These are phyloP conservation scores for Sebastes paucispinis DNA, from an alignment of 2,797 vertebrate species.

Conservation along the genomic window DNA sequence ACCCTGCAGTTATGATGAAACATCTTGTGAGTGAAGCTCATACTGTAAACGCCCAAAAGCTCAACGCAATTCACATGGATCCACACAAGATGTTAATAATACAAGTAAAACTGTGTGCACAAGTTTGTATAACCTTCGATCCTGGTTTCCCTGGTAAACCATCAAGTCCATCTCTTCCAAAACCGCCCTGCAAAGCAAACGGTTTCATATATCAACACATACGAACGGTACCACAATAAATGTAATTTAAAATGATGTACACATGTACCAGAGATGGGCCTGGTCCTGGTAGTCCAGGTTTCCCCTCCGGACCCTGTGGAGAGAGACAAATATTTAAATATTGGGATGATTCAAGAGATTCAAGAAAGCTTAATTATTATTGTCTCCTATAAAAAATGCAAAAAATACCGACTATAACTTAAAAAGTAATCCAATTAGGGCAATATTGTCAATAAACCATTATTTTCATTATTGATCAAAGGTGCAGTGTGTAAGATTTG, in stretches of 20 bases:
- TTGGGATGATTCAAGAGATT: not conserved
- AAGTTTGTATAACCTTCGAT: slow-evolving; percentile 72
- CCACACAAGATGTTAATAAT: not conserved
- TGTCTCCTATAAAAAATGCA: not conserved
- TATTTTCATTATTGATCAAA: not conserved
- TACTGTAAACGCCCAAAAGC: not conserved
- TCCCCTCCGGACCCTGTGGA: slow-evolving; percentile 83
- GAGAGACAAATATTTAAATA: not conserved
- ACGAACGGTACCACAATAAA: not conserved
- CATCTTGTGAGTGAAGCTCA: not conserved
- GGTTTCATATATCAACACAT: not conserved
- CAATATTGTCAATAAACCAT: not conserved
- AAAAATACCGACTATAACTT: not conserved
- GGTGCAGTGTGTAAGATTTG: no score
- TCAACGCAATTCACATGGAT: not conserved
- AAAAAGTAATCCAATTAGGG: not conserved
- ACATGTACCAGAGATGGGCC: slow-evolving; percentile 72
- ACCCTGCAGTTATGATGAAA: slow-evolving; percentile 70
- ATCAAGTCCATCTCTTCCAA: slow-evolving; percentile 69
- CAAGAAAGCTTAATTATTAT: not conserved
- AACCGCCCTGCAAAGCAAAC: slow-evolving; percentile 65
- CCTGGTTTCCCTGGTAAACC: slow-evolving; percentile 75
- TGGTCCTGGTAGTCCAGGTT: slow-evolving; percentile 79
- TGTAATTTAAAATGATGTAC: not conserved
- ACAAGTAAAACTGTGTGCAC: not conserved